A percentile compares a stretch with the other conserved stretches of the same genome.
Evolutionary conservation across 2,888 invertebrate genomes (phyloP).

Genomic region (Geotrupes spiniger): DNA sequence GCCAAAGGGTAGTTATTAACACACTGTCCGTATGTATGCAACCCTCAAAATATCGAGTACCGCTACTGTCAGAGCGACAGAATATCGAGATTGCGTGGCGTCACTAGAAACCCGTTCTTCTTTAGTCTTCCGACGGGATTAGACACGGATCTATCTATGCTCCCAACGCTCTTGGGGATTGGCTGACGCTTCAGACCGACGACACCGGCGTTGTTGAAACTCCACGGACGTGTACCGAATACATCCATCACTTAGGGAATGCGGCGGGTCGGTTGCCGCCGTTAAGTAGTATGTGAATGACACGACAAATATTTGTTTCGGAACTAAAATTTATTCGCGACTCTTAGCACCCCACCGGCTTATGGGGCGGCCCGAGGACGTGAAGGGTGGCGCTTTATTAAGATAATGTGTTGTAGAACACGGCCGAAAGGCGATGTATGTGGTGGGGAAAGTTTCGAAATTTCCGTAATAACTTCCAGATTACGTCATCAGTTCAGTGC

Average conservation of each 20-base stretch:
- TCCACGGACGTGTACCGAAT: constrained; percentile 33
- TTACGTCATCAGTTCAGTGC: too few species aligned
- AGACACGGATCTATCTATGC: constrained; percentile 31
- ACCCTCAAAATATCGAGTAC: too few species aligned
- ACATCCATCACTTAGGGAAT: constrained; percentile 33
- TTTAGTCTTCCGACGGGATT: constrained; percentile 31
- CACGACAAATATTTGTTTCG: constrained; percentile 12
- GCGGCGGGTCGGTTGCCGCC: constrained; percentile 7
- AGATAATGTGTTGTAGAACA: constrained; percentile 1
- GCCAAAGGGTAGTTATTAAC: too few species aligned
- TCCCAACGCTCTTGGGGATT: constrained; percentile 33
- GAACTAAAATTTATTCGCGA: constrained; percentile 5
- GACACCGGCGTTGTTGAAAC: constrained; percentile 29
- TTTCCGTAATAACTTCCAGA: too few species aligned
- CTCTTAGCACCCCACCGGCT: not conserved
- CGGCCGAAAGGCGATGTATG: too few species aligned
- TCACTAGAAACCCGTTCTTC: constrained; percentile 2
- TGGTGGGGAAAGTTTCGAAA: too few species aligned
- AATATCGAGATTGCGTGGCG: constrained; percentile 1
- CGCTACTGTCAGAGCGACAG: too few species aligned
- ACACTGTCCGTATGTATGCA: too few species aligned
- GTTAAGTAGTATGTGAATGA: constrained; percentile 9
- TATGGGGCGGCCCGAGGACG: not conserved
- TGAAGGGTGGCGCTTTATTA: not conserved
- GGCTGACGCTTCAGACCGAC: constrained; percentile 23